Base-by-base conservation (phyloP, 2,888 invertebrate genomes). In the Phytoseiulus persimilis region DNA sequence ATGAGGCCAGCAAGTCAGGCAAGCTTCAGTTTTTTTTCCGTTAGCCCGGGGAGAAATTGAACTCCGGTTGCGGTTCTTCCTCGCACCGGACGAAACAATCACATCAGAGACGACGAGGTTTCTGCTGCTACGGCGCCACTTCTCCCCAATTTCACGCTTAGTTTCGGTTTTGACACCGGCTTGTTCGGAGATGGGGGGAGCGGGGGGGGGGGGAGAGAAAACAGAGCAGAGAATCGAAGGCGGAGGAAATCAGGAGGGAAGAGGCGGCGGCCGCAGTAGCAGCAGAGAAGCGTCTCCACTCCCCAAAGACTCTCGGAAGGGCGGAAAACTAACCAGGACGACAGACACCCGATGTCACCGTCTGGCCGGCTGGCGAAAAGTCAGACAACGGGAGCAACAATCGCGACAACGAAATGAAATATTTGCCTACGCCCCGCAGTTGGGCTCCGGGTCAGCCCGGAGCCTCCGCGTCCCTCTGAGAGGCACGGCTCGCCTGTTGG, bases 111-210 rank as follows among this genome's bases (percentile, higher is more conserved):
- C 45, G 32, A 87, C 45, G 39, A 33, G n/a, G 45, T 87, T 32
- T n/a, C n/a, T n/a, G 87, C 45, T 87, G 28, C 87, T 32, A 33
- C 23, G 6, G 32, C 87, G 87, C 32, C 32, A 87, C 33, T 87
- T 45, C 33, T 87, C 31, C n/a, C 87, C 87, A 87, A 87, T 87
- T 87, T 87, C 87, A 87, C 87, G 87, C 87, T 87, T 87, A 87
- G 87, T 87, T 87, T 87, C 87, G 39, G 33, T 87, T 87, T 87
- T 87, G 87, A 87, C 87, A 32, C 87, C 87, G 32, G 39, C 33
- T 28, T n/a, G 65, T 39, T 39, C n/a, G n/a, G n/a, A 9, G 39
- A 39, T 39, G 39, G 39, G 5, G 39, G 39, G 9, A 3, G 39
- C 39, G 5, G n/a, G n/a, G n/a, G 14, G 46, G 46, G 46, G 46